These are phyloP conservation scores for Odobenus rosmarus DNA, from an alignment of 2,113 vertebrate species.

Conservation along the genomic window DNA sequence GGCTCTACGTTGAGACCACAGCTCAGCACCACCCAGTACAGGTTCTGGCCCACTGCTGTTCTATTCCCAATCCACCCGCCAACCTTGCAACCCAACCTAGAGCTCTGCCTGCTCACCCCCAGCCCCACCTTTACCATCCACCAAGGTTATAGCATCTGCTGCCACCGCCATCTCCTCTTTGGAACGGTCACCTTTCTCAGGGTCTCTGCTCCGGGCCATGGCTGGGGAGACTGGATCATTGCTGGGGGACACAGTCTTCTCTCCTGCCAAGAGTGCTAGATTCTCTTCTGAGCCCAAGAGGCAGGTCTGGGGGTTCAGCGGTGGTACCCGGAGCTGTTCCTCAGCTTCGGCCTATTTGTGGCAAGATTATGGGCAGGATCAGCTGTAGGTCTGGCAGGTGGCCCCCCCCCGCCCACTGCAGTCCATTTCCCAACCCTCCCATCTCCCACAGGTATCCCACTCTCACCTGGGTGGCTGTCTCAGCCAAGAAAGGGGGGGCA, in stretches of 20 bases:
- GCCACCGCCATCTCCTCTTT: constrained; percentile 88
- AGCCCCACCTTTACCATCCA: constrained; percentile 86
- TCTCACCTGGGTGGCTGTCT: constrained; percentile 74
- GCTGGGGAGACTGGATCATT: constrained; percentile 54
- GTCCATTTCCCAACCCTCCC: neutral
- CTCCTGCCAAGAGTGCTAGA: constrained; percentile 68
- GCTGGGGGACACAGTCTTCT: constrained; percentile 69
- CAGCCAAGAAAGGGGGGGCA: constrained; percentile 57
- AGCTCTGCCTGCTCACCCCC: neutral
- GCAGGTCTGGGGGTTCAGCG: constrained; percentile 63
- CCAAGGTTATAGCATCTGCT: constrained; percentile 83
- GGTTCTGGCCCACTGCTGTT: neutral
- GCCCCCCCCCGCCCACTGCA: neutral
- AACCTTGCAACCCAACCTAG: neutral
- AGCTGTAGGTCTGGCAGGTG: neutral
- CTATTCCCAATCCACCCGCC: neutral
- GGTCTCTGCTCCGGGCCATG: constrained; percentile 58
- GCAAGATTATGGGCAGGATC: constrained; percentile 31
- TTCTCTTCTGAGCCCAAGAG: constrained; percentile 70
- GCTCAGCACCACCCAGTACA: neutral
- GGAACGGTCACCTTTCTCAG: constrained; percentile 89
- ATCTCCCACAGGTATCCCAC: neutral
- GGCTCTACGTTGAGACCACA: constrained; percentile 82
- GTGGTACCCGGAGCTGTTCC: constrained; percentile 41
- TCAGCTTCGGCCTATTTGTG: constrained; percentile 64